Percentiles rank a stretch among this genome's conserved stretches.
phyloP scores from a whole-genome alignment of 2,113 vertebrate genomes.

The Macquaria ambigua region DNA sequence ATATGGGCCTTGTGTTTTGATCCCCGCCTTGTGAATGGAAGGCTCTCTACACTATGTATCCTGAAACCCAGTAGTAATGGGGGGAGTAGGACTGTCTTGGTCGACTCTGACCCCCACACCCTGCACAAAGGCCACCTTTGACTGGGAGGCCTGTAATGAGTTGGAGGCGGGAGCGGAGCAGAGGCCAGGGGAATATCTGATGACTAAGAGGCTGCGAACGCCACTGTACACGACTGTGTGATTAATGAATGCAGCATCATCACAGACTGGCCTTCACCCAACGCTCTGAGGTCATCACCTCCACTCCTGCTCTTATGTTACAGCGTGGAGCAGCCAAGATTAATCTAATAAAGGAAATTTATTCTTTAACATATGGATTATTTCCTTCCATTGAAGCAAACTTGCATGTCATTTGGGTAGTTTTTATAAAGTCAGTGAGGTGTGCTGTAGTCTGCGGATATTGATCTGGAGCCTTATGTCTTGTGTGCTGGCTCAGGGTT shows the following conservation, averaged over 20 bases:
- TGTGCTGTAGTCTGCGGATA: conserved; percentile 61
- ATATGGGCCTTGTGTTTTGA: conserved; percentile 68
- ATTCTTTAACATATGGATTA: conserved; percentile 25
- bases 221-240: conserved; percentile 72
- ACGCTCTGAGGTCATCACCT: conserved; percentile 61
- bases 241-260: conserved; percentile 81
- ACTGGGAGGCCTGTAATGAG: conserved; percentile 67
- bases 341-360: conserved; percentile 44
- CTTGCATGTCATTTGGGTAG: conserved; percentile 41
- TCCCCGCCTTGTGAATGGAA: conserved; percentile 64
- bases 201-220: conserved; percentile 80
- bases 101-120: conserved; percentile 25
- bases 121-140: conserved; percentile 79
- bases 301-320: conserved; percentile 6
- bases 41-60: conserved; percentile 62
- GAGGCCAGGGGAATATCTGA: conserved; percentile 78
- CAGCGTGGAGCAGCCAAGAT: conserved; percentile 23
- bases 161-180: conserved; percentile 64
- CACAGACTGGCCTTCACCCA: conserved; percentile 65
- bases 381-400: conserved; percentile 36
- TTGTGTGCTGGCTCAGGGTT: conserved; percentile 75
- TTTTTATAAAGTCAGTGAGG: conserved; percentile 51
- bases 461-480: conserved; percentile 70
- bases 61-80: conserved; percentile 69
- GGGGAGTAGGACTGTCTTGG: conserved; percentile 60